Conservation (phyloP, 2,797 vertebrate genomes). For the Dipus sagitta region DNA sequence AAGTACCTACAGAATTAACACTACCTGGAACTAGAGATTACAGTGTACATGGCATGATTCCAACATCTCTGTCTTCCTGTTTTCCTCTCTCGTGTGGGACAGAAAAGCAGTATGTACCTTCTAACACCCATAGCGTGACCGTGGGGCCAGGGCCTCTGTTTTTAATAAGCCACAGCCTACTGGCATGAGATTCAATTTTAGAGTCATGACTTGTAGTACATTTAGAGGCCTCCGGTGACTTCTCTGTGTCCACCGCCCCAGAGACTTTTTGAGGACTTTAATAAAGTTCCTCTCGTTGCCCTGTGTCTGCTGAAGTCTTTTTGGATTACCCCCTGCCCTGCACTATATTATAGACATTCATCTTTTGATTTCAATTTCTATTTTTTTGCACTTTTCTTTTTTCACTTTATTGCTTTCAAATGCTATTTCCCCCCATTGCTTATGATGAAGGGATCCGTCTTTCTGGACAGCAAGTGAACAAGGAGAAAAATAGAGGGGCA, state of each 20-base stretch:
- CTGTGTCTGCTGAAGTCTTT: conserved; percentile 62
- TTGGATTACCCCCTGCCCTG: conserved; percentile 74
- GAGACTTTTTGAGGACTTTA: conserved; percentile 80
- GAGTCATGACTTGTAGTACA: conserved; percentile 48
- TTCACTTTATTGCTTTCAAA: conserved; percentile 71
- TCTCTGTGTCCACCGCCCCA: conserved; percentile 70
- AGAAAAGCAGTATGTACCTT: conserved; percentile 4
- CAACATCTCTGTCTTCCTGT: neutral
- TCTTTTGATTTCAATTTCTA: conserved; percentile 78
- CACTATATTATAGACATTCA: conserved; percentile 79
- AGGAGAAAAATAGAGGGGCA: neutral
- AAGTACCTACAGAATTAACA: conserved; percentile 57
- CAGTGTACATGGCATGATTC: neutral
- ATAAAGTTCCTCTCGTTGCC: conserved; percentile 75
- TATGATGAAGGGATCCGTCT: conserved; percentile 68
- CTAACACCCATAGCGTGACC: conserved; percentile 43
- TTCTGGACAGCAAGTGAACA: conserved; percentile 58
- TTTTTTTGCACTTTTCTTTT: conserved; percentile 46
- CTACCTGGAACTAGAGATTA: conserved; percentile 37
- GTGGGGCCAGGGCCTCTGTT: conserved; percentile 44
- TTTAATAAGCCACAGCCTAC: conserved; percentile 72
- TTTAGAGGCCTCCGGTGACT: conserved; percentile 63
- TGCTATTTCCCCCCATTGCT: conserved; percentile 59
- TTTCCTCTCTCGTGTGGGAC: neutral
- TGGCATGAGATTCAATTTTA: conserved; percentile 51